Conservation (phyloP, 2,113 vertebrate species). For the Lota lota region DNA sequence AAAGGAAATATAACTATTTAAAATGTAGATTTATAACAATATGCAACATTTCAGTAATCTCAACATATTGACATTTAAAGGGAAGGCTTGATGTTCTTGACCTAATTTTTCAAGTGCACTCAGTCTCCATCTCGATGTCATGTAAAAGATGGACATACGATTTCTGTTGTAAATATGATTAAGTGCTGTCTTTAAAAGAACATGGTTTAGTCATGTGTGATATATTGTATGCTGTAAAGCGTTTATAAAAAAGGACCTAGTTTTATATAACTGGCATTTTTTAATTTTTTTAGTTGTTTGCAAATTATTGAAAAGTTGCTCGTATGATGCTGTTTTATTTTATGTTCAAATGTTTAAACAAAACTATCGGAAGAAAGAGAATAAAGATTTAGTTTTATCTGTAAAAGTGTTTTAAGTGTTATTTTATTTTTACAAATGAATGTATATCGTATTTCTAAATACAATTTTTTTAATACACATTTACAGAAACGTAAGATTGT, state of each 20-base stretch:
- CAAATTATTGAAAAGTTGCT: slow-evolving; percentile 45
- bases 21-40: no score
- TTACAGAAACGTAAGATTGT: no score
- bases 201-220: slow-evolving; percentile 15
- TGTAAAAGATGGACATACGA: slow-evolving; percentile 15
- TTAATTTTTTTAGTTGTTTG: slow-evolving; percentile 48
- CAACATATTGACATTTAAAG: no score
- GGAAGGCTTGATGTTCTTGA: no score
- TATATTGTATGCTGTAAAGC: slow-evolving; percentile 30
- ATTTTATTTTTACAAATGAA: no score
- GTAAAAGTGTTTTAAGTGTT: not conserved
- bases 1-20: no score
- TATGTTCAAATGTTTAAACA: slow-evolving; percentile 35
- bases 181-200: slow-evolving; percentile 31
- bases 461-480: not conserved
- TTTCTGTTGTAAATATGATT: slow-evolving; percentile 29
- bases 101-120: slow-evolving; percentile 10
- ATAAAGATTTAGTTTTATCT: slow-evolving; percentile 49
- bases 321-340: slow-evolving; percentile 51
- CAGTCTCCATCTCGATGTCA: not conserved
- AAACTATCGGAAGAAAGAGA: slow-evolving; percentile 36
- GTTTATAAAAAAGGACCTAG: slow-evolving; percentile 19
- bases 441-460: not conserved
- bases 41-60: no score
- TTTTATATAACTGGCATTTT: slow-evolving; percentile 43